Percentiles rank a stretch among this genome's conserved stretches.
Conservation (phyloP, 2,888 invertebrate species). For the Ichneumon xanthorius region DNA sequence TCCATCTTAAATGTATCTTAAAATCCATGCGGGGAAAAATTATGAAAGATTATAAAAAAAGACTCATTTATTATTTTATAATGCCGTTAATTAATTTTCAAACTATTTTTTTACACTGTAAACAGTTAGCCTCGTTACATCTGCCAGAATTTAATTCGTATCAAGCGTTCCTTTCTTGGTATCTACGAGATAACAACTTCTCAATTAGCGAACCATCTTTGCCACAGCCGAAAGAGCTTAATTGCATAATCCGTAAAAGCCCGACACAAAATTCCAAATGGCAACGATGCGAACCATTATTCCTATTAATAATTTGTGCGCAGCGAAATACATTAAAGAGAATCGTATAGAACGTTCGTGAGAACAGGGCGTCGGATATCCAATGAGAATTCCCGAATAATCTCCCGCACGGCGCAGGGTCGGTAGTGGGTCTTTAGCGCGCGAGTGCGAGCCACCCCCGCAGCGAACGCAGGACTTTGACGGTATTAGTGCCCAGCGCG, state of each 20-base stretch:
- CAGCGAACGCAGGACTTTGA: conserved; percentile 33
- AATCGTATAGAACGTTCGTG: neutral
- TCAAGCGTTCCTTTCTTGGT: too few relatives aligned
- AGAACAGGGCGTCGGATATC: conserved; percentile 20
- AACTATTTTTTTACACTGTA: too few relatives aligned
- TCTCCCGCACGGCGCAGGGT: conserved; percentile 32
- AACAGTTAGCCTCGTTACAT: too few relatives aligned
- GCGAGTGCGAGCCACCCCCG: conserved; percentile 52
- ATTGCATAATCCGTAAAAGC: neutral
- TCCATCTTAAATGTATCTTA: too few relatives aligned
- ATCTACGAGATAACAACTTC: neutral
- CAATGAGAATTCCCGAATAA: conserved; percentile 58
- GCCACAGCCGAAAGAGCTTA: neutral
- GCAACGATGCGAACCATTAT: neutral
- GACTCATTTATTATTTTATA: too few relatives aligned
- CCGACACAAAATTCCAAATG: neutral
- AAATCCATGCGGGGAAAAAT: too few relatives aligned
- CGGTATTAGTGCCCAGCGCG: conserved; percentile 46
- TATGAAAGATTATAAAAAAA: too few relatives aligned
- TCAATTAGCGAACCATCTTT: neutral
- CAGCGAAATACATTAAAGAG: neutral
- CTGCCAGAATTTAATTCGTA: too few relatives aligned
- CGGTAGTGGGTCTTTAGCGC: conserved; percentile 12
- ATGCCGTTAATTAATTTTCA: too few relatives aligned
- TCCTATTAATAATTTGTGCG: neutral